A percentile compares a stretch with the other conserved stretches of the same genome.
Evolutionary conservation across 2,888 invertebrate genomes (phyloP).

Genomic region (Anagyrus pseudococci): DNA sequence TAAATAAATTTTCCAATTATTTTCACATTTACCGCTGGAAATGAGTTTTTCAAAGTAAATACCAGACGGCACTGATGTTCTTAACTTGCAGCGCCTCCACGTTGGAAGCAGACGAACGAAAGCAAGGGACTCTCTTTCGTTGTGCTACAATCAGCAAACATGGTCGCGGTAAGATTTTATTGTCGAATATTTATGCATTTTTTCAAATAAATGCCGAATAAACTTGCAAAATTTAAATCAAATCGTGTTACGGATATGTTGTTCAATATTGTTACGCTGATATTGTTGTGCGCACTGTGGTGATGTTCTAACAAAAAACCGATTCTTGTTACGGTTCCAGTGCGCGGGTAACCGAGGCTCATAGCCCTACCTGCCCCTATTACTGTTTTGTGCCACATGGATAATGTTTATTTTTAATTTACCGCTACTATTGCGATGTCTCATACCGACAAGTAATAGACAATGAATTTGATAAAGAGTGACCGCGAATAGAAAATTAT

Average conservation of each 20-base stretch:
- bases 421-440: not conserved
- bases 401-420: not conserved
- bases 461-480: too few relatives aligned
- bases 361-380: not conserved
- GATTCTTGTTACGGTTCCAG: conserved; percentile 11
- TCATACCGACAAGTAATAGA: too few relatives aligned
- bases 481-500: too few relatives aligned
- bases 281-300: not conserved
- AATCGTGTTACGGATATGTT: not conserved
- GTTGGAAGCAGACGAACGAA: too few relatives aligned
- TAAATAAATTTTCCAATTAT: not conserved
- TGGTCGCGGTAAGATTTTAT: conserved; percentile 53
- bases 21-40: conserved; percentile 1
- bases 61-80: too few relatives aligned
- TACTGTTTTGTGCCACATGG: conserved; percentile 12
- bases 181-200: conserved; percentile 5
- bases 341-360: not conserved
- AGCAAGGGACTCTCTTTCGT: conserved; percentile 39
- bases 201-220: not conserved
- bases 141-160: conserved; percentile 46
- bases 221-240: conserved; percentile 10
- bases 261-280: too few relatives aligned
- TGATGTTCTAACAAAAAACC: conserved; percentile 18
- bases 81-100: too few relatives aligned
- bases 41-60: too few relatives aligned